phyloP scores from a whole-genome alignment of 2,113 vertebrate genomes.

The Hypocryptadius cinnamomeus region DNA sequence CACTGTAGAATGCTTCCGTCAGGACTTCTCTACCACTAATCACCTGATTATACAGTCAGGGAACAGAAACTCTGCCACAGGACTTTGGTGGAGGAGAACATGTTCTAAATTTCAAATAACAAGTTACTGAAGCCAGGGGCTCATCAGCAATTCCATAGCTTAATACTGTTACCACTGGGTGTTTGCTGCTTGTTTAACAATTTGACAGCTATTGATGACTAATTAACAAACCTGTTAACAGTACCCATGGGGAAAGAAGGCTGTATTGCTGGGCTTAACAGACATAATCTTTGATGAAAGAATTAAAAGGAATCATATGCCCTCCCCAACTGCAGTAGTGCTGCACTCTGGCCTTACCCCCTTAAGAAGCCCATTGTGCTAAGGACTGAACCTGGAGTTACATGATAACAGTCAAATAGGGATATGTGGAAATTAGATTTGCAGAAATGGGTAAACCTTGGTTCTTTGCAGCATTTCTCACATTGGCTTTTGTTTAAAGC shows the following conservation, averaged over 20 bases:
- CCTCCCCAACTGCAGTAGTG: background rate
- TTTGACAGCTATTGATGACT: conserved; percentile 12
- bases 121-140: background rate
- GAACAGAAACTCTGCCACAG: background rate
- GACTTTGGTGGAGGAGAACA: background rate
- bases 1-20: background rate
- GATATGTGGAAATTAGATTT: background rate
- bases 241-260: background rate
- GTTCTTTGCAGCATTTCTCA: background rate
- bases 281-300: background rate
- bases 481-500: background rate
- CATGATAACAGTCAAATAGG: background rate
- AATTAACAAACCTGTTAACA: conserved; percentile 11
- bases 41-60: conserved; percentile 18
- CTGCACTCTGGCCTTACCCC: background rate
- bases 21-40: background rate
- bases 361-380: background rate
- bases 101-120: conserved; percentile 24
- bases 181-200: background rate
- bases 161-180: background rate
- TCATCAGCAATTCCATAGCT: conserved; percentile 8
- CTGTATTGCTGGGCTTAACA: background rate
- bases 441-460: background rate
- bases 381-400: background rate
- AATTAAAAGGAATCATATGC: background rate